These are phyloP conservation scores for Platalea minor DNA, from an alignment of 2,797 vertebrate genomes.

Conservation along the genomic window DNA sequence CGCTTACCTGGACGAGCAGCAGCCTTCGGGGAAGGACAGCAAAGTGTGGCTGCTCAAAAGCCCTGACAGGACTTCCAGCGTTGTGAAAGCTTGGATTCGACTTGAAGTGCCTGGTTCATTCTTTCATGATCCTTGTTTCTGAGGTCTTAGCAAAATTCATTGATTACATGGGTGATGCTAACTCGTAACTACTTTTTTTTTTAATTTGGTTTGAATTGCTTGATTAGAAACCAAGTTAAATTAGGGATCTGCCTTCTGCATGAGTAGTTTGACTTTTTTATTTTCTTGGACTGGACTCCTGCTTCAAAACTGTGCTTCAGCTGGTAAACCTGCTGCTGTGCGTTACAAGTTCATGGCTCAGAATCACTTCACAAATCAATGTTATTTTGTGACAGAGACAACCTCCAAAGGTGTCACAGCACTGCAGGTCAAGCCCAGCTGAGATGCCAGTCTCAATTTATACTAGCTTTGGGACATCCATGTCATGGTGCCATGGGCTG, in stretches of 20 bases:
- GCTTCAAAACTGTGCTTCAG: not conserved
- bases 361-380: not conserved
- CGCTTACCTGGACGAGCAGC: not conserved
- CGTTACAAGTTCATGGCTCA: not conserved
- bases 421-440: not conserved
- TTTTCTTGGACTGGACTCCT: not conserved
- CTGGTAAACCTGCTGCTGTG: not conserved
- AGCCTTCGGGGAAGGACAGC: not conserved
- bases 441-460: not conserved
- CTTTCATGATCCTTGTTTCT: not conserved
- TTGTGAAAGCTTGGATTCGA: not conserved
- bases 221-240: not conserved
- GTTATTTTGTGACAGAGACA: not conserved
- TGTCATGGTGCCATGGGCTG: not conserved
- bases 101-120: not conserved
- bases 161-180: not conserved
- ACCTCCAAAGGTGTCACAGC: not conserved
- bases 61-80: not conserved
- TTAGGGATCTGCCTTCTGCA: not conserved
- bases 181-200: not conserved
- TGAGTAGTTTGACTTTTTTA: not conserved
- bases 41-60: not conserved
- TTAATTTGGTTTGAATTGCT: not conserved
- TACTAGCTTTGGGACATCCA: rapidly evolving
- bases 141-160: not conserved